A percentile compares a stretch with the other conserved stretches of the same genome.
Conservation (phyloP, 2,113 vertebrate genomes). For the Thunnus maccoyii region DNA sequence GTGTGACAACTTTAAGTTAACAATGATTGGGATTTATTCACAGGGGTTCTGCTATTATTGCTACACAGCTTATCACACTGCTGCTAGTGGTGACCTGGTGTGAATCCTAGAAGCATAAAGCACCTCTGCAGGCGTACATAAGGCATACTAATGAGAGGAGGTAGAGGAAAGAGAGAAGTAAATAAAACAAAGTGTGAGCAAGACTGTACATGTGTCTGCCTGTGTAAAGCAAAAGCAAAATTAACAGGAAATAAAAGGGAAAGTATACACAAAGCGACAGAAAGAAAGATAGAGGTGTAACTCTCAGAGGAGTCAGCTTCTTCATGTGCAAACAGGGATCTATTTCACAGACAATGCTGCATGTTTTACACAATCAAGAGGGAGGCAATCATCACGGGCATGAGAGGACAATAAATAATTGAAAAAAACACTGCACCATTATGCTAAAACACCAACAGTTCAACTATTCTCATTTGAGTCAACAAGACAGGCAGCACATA, state of each 20-base stretch:
- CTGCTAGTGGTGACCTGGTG: slow-evolving; percentile 18
- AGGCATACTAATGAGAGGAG: slow-evolving; percentile 26
- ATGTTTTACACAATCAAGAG: slow-evolving; percentile 40
- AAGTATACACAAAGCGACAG: neutral
- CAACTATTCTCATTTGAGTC: slow-evolving; percentile 31
- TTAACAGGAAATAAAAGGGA: slow-evolving; percentile 11
- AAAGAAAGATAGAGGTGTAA: slow-evolving; percentile 2
- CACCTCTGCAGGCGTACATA: slow-evolving; percentile 23
- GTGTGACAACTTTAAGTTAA: slow-evolving; percentile 8
- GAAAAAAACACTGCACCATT: slow-evolving; percentile 31
- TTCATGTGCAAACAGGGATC: slow-evolving; percentile 30
- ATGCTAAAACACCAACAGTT: slow-evolving; percentile 38
- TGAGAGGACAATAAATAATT: slow-evolving; percentile 55
- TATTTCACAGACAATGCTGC: slow-evolving; percentile 43
- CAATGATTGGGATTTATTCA: slow-evolving; percentile 32
- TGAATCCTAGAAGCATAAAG: slow-evolving; percentile 18
- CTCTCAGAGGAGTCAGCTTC: slow-evolving; percentile 26
- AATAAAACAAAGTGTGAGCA: neutral
- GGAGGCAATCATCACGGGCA: neutral
- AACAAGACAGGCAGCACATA: slow-evolving; percentile 16
- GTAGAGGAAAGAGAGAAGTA: slow-evolving; percentile 25
- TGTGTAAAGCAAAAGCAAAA: slow-evolving; percentile 17
- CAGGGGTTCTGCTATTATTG: slow-evolving; percentile 8
- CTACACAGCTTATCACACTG: slow-evolving; percentile 18
- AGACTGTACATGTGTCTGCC: neutral